These are phyloP conservation scores for Spialia ferax DNA, from an alignment of 2,888 invertebrate genomes.

Conservation along the genomic window DNA sequence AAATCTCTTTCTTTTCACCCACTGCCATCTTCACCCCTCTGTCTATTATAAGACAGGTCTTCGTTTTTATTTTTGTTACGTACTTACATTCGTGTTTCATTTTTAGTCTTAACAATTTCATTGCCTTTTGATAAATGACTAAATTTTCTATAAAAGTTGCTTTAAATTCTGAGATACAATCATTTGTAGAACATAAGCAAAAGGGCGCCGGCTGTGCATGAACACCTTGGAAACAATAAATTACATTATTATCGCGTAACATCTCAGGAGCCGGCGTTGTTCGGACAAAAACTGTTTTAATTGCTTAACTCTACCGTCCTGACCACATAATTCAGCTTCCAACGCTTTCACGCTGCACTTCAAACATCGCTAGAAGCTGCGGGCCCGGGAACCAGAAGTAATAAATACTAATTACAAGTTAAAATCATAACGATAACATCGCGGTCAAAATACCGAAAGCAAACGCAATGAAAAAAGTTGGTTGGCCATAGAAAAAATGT, in stretches of 20 bases:
- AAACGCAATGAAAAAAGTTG: constrained; percentile 29
- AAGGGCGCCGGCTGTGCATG: constrained; percentile 11
- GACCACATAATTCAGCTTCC: constrained; percentile 74
- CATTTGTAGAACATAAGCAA: constrained; percentile 15
- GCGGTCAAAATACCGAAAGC: constrained; percentile 58
- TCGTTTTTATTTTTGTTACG: not conserved
- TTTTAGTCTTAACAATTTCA: not conserved
- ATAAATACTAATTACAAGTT: constrained; percentile 86
- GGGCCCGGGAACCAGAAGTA: constrained; percentile 64
- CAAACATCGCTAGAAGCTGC: constrained; percentile 57
- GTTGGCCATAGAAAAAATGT: constrained; percentile 57
- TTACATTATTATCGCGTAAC: constrained; percentile 69
- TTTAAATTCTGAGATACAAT: not conserved
- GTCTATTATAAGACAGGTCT: not conserved
- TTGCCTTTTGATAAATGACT: not conserved
- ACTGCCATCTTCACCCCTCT: no score
- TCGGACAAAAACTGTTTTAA: constrained; percentile 74
- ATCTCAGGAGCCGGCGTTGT: constrained; percentile 65
- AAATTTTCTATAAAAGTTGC: not conserved
- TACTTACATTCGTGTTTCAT: not conserved
- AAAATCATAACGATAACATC: constrained; percentile 82
- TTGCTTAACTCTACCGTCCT: constrained; percentile 77
- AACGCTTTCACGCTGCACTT: constrained; percentile 71
- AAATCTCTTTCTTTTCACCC: no score
- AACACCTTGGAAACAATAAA: constrained; percentile 65